These are phyloP conservation scores for Porites lobata DNA, from an alignment of 92 coral and sea anemone species.

Conservation along the genomic window DNA sequence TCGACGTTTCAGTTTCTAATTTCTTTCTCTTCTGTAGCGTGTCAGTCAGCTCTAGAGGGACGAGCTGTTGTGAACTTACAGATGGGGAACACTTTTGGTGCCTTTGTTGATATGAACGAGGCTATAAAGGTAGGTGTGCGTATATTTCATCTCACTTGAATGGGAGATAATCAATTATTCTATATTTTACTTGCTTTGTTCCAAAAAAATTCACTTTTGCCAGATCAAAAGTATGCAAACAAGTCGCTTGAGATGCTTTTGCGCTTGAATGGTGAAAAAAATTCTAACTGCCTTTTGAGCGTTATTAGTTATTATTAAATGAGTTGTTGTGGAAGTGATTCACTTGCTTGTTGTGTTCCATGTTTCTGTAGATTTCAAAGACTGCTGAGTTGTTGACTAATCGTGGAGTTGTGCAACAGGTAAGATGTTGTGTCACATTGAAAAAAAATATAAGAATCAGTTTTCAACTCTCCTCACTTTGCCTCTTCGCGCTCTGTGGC, in stretches of 20 bases:
- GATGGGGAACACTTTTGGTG: conserved; percentile 97
- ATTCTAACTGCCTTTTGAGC: no score
- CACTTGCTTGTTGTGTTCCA: background rate
- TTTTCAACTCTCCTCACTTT: no score
- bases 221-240: no score
- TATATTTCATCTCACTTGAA: background rate
- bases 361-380: conserved; percentile 82
- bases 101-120: conserved; percentile 97
- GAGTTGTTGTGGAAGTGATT: background rate
- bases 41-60: conserved; percentile 97
- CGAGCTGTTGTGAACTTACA: conserved; percentile 96
- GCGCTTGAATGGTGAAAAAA: no score
- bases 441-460: no score
- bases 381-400: conserved; percentile 96
- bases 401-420: conserved; percentile 99
- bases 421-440: background rate
- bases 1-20: background rate
- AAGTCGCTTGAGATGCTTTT: no score
- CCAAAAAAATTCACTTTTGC: no score
- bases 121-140: conserved; percentile 82
- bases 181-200: no score
- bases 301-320: no score
- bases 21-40: conserved; percentile 44
- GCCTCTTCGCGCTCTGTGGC: no score
- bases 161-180: background rate